These are phyloP conservation scores for Camponotus fellah DNA, from an alignment of 2,888 invertebrate species.

Conservation along the genomic window DNA sequence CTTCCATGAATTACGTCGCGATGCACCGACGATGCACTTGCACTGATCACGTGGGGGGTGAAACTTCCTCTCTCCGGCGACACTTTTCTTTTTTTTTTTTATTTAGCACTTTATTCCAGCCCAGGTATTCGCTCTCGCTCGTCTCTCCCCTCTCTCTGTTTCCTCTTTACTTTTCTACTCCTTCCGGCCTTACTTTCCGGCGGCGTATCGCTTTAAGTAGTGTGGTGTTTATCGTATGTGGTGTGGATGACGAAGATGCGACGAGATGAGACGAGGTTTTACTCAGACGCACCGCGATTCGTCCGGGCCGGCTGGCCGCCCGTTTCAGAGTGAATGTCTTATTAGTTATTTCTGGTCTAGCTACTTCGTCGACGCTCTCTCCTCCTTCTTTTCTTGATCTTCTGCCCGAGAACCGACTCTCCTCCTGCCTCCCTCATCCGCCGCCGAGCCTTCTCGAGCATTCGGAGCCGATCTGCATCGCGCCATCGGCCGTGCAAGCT, in stretches of 20 bases:
- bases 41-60: conserved; percentile 36
- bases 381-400: conserved; percentile 70
- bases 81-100: conserved; percentile 61
- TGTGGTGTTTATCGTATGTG: conserved; percentile 64
- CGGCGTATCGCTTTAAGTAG: conserved; percentile 47
- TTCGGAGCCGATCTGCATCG: conserved; percentile 22
- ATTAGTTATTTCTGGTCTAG: conserved; percentile 85
- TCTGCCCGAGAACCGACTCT: conserved; percentile 66
- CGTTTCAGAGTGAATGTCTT: conserved; percentile 86
- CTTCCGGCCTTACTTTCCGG: conserved; percentile 52
- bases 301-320: conserved; percentile 86
- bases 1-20: neutral
- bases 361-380: conserved; percentile 75
- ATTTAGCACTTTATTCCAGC: neutral
- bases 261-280: conserved; percentile 66
- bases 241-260: conserved; percentile 64
- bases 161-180: conserved; percentile 27
- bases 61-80: conserved; percentile 28
- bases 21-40: conserved; percentile 48
- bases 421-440: conserved; percentile 44
- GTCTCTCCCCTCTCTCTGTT: neutral
- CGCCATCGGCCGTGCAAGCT: conserved; percentile 47
- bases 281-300: conserved; percentile 84
- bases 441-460: conserved; percentile 1
- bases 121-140: conserved; percentile 17